Conservation (phyloP, 2,797 vertebrate genomes). For the Malurus splendens region DNA sequence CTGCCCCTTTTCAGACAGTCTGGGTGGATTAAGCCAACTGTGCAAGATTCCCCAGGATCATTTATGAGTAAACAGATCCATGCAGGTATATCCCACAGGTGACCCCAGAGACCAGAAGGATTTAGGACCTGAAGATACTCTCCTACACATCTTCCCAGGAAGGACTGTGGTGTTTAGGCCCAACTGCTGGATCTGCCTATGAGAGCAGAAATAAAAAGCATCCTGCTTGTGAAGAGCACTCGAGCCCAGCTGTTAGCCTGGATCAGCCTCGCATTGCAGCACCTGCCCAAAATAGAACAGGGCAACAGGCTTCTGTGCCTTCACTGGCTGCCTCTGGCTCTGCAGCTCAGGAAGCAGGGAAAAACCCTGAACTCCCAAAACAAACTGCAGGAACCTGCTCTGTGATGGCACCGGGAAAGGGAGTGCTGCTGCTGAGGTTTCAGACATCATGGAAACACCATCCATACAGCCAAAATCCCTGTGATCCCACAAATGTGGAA, state of each 20-base stretch:
- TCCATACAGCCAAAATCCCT: rapidly evolving
- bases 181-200: background rate
- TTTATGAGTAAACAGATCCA: background rate
- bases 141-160: background rate
- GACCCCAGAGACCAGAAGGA: background rate
- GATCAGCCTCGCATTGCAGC: conserved; percentile 37
- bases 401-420: background rate
- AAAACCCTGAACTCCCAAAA: background rate
- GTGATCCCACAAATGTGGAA: background rate
- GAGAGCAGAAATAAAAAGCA: background rate
- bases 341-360: background rate
- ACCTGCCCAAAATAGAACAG: conserved; percentile 32
- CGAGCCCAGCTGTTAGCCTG: conserved; percentile 30
- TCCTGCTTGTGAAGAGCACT: conserved; percentile 10
- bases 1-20: background rate
- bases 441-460: background rate
- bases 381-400: background rate
- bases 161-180: background rate
- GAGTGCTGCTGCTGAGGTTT: background rate
- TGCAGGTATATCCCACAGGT: background rate
- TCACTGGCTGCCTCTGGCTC: conserved; percentile 5
- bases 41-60: background rate
- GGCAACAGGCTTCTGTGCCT: conserved; percentile 6
- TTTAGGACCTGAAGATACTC: background rate
- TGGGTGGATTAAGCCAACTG: background rate